Conservation (phyloP, 2,888 invertebrate genomes). For the Rhagium mordax region DNA sequence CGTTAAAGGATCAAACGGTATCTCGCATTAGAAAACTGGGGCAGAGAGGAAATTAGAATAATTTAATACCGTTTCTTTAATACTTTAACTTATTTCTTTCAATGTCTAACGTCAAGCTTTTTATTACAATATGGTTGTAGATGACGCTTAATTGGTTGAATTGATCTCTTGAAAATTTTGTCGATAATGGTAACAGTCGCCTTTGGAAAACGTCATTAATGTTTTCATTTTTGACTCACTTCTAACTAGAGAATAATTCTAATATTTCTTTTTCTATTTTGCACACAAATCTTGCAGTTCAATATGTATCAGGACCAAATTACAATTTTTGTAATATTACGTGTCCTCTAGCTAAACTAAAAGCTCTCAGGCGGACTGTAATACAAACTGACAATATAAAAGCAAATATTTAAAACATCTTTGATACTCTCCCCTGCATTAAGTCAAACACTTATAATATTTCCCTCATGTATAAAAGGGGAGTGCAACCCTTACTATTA, state of each 20-base stretch:
- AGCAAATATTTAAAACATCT: constrained; percentile 34
- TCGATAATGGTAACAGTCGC: too few species aligned
- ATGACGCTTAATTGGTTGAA: too few species aligned
- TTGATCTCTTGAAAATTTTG: too few species aligned
- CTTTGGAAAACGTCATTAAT: too few species aligned
- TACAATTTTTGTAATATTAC: background rate
- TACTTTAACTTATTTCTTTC: too few species aligned
- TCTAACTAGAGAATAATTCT: too few species aligned
- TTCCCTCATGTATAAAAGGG: constrained; percentile 49
- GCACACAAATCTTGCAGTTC: too few species aligned
- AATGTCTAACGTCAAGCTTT: too few species aligned
- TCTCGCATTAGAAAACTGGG: background rate
- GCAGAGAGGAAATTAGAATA: background rate
- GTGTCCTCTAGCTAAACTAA: constrained; percentile 6
- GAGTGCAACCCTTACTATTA: constrained; percentile 54
- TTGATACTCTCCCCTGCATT: constrained; percentile 28
- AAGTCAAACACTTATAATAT: constrained; percentile 47
- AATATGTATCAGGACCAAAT: background rate
- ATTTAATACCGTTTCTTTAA: too few species aligned
- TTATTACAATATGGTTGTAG: too few species aligned
- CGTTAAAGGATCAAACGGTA: background rate
- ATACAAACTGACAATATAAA: constrained; percentile 24
- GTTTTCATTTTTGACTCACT: too few species aligned
- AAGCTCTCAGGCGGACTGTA: constrained; percentile 23
- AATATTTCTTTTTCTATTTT: too few species aligned